Evolutionary conservation across 2,797 vertebrate genomes (phyloP).

Genomic region (Apogon hyalosoma): DNA sequence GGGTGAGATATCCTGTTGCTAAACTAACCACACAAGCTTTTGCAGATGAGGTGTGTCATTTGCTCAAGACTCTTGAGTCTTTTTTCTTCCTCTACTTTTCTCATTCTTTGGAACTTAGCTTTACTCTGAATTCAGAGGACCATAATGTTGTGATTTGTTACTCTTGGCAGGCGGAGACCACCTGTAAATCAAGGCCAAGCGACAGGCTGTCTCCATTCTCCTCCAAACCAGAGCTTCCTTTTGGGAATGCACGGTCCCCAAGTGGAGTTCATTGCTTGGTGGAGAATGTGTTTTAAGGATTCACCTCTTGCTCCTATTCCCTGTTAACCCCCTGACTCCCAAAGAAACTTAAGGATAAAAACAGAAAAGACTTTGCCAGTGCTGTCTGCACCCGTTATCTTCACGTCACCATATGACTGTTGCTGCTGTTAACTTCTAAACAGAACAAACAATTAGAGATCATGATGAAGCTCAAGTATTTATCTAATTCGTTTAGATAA

Average conservation of each 20-base stretch:
- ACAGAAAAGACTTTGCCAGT: slow-evolving; percentile 7
- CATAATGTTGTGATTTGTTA: slow-evolving; percentile 74
- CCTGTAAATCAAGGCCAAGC: slow-evolving; percentile 74
- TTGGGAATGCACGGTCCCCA: slow-evolving; percentile 56
- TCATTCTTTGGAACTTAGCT: slow-evolving; percentile 51
- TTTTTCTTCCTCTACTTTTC: slow-evolving; percentile 14
- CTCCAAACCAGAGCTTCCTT: slow-evolving; percentile 59
- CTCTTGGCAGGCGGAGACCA: slow-evolving; percentile 65
- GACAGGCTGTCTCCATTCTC: slow-evolving; percentile 68
- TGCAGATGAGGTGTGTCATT: slow-evolving; percentile 54
- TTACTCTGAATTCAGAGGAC: slow-evolving; percentile 57
- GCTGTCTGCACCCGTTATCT: background rate
- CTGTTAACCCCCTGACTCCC: slow-evolving; percentile 42
- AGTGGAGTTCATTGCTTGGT: slow-evolving; percentile 61
- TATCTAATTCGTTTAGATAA: background rate
- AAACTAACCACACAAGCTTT: slow-evolving; percentile 34
- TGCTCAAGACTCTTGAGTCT: slow-evolving; percentile 27
- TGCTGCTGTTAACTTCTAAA: background rate
- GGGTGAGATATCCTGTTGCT: slow-evolving; percentile 42
- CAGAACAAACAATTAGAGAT: no score
- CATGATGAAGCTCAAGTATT: background rate
- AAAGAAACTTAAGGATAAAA: slow-evolving; percentile 42
- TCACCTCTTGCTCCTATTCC: slow-evolving; percentile 60
- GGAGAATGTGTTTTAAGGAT: slow-evolving; percentile 53
- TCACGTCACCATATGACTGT: background rate